phyloP scores from a whole-genome alignment of 2,797 vertebrate genomes.

The Esox lucius region DNA sequence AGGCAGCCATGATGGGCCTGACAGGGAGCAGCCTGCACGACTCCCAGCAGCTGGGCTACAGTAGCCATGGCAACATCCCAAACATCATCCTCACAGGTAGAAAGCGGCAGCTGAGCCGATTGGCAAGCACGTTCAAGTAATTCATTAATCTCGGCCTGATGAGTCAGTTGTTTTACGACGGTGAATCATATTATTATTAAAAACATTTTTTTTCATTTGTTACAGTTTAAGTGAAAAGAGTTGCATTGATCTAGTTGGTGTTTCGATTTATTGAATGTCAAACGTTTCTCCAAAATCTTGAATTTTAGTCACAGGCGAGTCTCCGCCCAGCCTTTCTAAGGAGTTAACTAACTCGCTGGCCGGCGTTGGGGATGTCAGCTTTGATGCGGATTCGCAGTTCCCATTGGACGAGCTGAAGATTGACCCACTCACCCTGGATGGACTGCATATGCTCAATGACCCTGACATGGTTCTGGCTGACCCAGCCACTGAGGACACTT shows the following conservation, averaged over 20 bases:
- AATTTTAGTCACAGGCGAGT: slow-evolving; percentile 82
- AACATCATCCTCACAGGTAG: slow-evolving; percentile 98
- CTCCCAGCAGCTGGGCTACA: slow-evolving; percentile 86
- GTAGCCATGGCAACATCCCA: slow-evolving; percentile 93
- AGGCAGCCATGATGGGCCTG: slow-evolving; percentile 98
- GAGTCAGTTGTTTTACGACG: not conserved
- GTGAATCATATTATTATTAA: not conserved
- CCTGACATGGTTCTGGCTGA: slow-evolving; percentile 97
- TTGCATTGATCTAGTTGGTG: not conserved
- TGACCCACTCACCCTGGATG: slow-evolving; percentile 95
- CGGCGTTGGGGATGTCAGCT: slow-evolving; percentile 91
- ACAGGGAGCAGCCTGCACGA: slow-evolving; percentile 91
- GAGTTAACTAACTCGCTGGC: slow-evolving; percentile 94
- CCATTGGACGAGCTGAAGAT: slow-evolving; percentile 98
- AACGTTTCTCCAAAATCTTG: not conserved
- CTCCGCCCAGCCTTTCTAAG: slow-evolving; percentile 98
- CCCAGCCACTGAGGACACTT: slow-evolving; percentile 97
- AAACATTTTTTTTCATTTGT: not conserved
- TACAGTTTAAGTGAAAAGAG: not conserved
- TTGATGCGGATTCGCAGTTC: slow-evolving; percentile 95
- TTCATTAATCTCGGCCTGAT: not conserved
- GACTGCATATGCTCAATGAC: slow-evolving; percentile 98
- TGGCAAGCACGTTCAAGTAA: not conserved
- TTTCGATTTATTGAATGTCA: not conserved
- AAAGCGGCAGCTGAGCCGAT: not conserved